Conservation (phyloP, 2,113 vertebrate genomes). For the Periophthalmodon schlosseri region DNA sequence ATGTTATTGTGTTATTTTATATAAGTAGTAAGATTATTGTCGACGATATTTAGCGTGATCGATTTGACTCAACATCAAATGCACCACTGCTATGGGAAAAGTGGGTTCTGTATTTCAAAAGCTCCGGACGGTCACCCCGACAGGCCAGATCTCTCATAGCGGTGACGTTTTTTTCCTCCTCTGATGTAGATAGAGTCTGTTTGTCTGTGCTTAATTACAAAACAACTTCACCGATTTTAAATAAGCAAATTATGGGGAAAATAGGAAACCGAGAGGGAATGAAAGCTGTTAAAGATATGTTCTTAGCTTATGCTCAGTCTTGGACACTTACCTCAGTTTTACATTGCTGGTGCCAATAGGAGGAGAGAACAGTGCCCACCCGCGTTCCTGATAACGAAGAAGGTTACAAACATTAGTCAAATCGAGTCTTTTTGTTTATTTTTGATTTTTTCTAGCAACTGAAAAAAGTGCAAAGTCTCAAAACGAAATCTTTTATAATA, state of each 20-base stretch:
- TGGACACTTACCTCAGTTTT: slow-evolving; percentile 69
- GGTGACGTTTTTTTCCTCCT: slow-evolving; percentile 26
- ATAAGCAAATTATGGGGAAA: slow-evolving; percentile 54
- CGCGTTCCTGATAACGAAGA: slow-evolving; percentile 24
- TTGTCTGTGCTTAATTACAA: slow-evolving; percentile 43
- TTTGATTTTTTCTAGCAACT: slow-evolving; percentile 46
- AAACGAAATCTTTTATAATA: slow-evolving; percentile 60
- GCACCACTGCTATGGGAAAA: slow-evolving; percentile 70
- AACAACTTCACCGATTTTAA: slow-evolving; percentile 49
- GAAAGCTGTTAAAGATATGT: slow-evolving; percentile 56
- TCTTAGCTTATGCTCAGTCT: slow-evolving; percentile 52
- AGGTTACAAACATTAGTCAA: slow-evolving; percentile 16
- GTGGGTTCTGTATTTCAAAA: slow-evolving; percentile 46
- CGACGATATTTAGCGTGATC: slow-evolving; percentile 69
- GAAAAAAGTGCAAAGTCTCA: slow-evolving; percentile 58
- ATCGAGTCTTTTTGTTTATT: slow-evolving; percentile 29
- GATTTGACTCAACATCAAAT: slow-evolving; percentile 62
- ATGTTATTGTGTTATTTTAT: slow-evolving; percentile 69
- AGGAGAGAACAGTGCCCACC: slow-evolving; percentile 41
- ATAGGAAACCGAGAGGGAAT: slow-evolving; percentile 74
- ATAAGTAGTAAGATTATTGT: slow-evolving; percentile 66
- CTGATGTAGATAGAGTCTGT: slow-evolving; percentile 49
- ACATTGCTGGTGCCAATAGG: slow-evolving; percentile 61
- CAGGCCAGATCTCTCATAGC: slow-evolving; percentile 53
- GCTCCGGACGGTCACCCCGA: slow-evolving; percentile 44